Base-by-base conservation (phyloP, 2,888 invertebrate species). In the Leptinotarsa tumamoca region DNA sequence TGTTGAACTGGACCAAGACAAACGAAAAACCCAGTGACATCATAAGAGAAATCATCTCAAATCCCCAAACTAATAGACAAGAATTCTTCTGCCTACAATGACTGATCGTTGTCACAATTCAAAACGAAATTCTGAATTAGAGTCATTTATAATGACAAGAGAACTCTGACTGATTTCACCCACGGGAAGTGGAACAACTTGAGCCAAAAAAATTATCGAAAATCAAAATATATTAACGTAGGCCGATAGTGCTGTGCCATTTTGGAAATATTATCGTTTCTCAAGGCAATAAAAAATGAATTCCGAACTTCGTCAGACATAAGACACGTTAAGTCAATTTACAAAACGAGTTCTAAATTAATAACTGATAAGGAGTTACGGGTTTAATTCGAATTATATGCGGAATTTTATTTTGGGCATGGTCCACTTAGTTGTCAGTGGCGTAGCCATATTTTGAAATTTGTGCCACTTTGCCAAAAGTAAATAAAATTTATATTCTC, bases 261-360 rank as follows among this genome's bases (percentile, higher is more conserved):
- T 58, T 50, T 17, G 49, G 58, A 49, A 21, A 43, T 58, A 49
- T 56, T 58, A 58, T 61, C 70, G 54, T 70, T 14, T n/a, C 69
- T 68, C 51, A 43, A 27, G n/a, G 68, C 54, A 50, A 73, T 78
- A 74, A 71, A 78, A 74, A 72, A 76, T 74, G 68, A 50, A 72
- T 69, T 69, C 27, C 58, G 54, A 67, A 71, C 52, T 70, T 68
- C 69, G 49, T 70, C 61, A 23, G 77, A 80, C 80, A 77, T 67
- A 66, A 75, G 81, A 82, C 82, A 82, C 78, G 79, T 79, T 79
- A 82, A 82, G 80, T 80, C 82, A 81, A 82, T 83, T 82, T 82
- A 79, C 74, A 51, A 74, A 79, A 81, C 82, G 79, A 76, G 80
- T 80, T 79, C 18, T 76, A 80, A 80, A 80, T 82, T 82, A 81